A percentile compares a stretch with the other conserved stretches of the same genome.
phyloP scores from a whole-genome alignment of 2,113 vertebrate genomes.

The Falcunculus frontatus region DNA sequence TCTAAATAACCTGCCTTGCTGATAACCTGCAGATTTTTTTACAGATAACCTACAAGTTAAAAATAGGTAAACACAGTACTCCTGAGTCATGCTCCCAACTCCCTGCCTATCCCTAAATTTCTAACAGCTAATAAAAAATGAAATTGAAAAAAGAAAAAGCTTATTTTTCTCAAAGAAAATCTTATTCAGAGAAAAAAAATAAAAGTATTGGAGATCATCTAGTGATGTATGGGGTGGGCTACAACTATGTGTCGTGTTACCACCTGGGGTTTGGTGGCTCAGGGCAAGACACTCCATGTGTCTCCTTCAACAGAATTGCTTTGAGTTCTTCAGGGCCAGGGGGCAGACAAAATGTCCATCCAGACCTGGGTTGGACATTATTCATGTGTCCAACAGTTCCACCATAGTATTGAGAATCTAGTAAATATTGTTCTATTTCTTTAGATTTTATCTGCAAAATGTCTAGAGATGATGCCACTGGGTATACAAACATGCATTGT shows the following conservation, averaged over 20 bases:
- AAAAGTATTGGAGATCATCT: neutral
- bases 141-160: neutral
- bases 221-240: neutral
- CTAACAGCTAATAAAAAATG: neutral
- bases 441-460: neutral
- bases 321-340: neutral
- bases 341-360: neutral
- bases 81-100: neutral
- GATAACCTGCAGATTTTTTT: neutral
- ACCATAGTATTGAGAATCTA: neutral
- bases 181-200: neutral
- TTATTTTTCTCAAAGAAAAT: neutral
- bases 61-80: neutral
- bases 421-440: neutral
- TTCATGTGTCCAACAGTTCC: neutral
- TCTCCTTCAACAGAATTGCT: neutral
- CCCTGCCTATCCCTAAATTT: neutral
- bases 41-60: neutral
- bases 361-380: neutral
- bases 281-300: neutral
- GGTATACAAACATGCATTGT: neutral
- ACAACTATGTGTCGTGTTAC: neutral
- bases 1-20: neutral
- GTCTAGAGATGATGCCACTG: neutral
- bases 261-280: neutral